Conservation (phyloP, 2,888 invertebrate species). For the Aphodius granarius region DNA sequence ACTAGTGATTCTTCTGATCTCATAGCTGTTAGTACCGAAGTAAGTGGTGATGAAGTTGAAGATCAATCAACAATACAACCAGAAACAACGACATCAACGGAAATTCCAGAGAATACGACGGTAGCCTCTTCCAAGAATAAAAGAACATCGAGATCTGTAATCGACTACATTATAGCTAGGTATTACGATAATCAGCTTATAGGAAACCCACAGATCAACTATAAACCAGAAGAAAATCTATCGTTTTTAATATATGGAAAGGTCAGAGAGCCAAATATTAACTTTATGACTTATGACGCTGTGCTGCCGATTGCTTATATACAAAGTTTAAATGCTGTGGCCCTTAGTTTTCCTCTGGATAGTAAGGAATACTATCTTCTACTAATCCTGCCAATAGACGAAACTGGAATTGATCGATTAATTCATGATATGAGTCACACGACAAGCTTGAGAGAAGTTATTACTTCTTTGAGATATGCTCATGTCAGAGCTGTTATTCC, state of each 20-base stretch:
- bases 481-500: conserved; percentile 79
- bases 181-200: conserved; percentile 43
- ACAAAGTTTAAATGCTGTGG: conserved; percentile 70
- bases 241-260: conserved; percentile 54
- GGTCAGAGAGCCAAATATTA: conserved; percentile 56
- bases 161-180: conserved; percentile 49
- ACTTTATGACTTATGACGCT: conserved; percentile 76
- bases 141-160: conserved; percentile 42
- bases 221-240: conserved; percentile 39
- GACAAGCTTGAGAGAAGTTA: conserved; percentile 65
- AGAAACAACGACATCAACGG: background rate
- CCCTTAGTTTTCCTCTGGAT: conserved; percentile 77
- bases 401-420: conserved; percentile 63
- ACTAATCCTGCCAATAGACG: conserved; percentile 69
- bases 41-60: background rate
- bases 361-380: conserved; percentile 78
- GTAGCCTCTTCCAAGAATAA: conserved; percentile 10
- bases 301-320: conserved; percentile 76
- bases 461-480: conserved; percentile 67
- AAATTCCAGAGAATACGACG: conserved; percentile 3
- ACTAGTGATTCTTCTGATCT: background rate
- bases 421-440: conserved; percentile 66
- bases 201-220: conserved; percentile 27
- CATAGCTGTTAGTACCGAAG: background rate
- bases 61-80: background rate